Evolutionary conservation across 2,797 vertebrate genomes (phyloP).

Genomic region (Chelmon rostratus): DNA sequence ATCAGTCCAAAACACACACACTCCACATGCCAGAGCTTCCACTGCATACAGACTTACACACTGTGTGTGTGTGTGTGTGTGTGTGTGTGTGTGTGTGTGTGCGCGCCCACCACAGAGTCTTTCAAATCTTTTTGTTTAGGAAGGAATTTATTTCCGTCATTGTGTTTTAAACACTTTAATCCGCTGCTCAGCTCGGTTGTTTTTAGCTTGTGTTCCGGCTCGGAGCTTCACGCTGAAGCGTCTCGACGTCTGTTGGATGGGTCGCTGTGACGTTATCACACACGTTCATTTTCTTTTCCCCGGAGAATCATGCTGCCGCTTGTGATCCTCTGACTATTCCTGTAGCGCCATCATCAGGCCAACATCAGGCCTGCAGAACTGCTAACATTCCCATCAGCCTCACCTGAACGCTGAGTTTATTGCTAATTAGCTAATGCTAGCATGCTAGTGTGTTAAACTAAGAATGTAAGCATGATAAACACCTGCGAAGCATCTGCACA

Average conservation of each 20-base stretch:
- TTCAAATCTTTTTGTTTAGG: slow-evolving; percentile 11
- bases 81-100: background rate
- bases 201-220: background rate
- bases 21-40: slow-evolving; percentile 54
- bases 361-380: too few relatives aligned
- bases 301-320: background rate
- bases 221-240: too few relatives aligned
- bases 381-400: background rate
- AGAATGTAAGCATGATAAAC: too few relatives aligned
- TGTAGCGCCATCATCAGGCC: background rate
- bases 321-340: too few relatives aligned
- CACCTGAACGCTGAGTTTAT: too few relatives aligned
- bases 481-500: too few relatives aligned
- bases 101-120: too few relatives aligned
- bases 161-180: background rate
- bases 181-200: background rate
- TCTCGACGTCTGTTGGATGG: background rate
- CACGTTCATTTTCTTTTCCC: accelerated
- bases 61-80: background rate
- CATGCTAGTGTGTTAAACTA: too few relatives aligned
- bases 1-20: slow-evolving; percentile 54
- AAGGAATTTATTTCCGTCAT: background rate
- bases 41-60: slow-evolving; percentile 35
- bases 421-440: background rate
- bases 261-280: too few relatives aligned